Conservation (phyloP, 2,797 vertebrate genomes). For the Hydrophis major region DNA sequence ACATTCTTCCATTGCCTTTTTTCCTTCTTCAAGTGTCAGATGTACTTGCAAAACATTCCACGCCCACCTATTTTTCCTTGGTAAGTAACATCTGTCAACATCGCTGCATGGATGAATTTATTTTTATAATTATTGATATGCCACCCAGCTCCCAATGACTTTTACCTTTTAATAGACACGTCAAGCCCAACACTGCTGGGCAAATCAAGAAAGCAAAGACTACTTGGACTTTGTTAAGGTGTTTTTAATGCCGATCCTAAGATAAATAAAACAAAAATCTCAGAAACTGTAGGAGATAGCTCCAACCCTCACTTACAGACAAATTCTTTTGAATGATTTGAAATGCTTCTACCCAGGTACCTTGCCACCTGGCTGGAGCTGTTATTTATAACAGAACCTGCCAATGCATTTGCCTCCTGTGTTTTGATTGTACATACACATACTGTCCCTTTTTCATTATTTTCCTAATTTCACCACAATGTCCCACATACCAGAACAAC, state of each 20-base stretch:
- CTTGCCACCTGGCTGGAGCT: neutral
- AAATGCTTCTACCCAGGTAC: neutral
- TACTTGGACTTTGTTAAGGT: neutral
- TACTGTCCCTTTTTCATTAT: neutral
- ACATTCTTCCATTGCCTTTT: neutral
- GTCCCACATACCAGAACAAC: neutral
- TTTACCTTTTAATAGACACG: neutral
- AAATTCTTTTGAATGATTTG: neutral
- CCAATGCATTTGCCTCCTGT: neutral
- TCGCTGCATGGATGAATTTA: neutral
- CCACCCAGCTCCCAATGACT: neutral
- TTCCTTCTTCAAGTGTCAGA: neutral
- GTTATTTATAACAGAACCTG: neutral
- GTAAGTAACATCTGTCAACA: neutral
- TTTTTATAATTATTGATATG: neutral
- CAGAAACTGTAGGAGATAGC: neutral
- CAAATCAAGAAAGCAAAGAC: neutral
- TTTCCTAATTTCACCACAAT: neutral
- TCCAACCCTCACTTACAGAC: neutral
- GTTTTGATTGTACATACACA: neutral
- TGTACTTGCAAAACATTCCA: neutral
- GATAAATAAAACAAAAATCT: neutral
- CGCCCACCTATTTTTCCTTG: neutral
- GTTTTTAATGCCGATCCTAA: neutral
- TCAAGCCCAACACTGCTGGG: neutral